Evolutionary conservation across 2,113 vertebrate species (phyloP).

Genomic region (Oncorhynchus nerka): DNA sequence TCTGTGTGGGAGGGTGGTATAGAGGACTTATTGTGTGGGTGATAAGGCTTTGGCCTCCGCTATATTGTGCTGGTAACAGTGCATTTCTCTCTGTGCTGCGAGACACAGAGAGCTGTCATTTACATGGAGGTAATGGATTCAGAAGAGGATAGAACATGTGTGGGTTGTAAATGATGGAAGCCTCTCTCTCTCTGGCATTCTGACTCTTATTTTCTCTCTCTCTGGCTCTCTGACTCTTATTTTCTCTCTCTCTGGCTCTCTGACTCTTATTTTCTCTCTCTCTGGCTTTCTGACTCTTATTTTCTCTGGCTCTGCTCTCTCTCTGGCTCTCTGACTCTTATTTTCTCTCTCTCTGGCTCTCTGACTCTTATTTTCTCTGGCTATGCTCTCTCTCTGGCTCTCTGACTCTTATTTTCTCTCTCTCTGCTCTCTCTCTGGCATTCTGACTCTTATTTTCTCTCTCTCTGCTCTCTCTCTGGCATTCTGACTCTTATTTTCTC

Average conservation of each 20-base stretch:
- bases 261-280: too few relatives aligned
- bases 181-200: slow-evolving; percentile 18
- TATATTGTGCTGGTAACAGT: slow-evolving; percentile 62
- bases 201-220: slow-evolving; percentile 19
- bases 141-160: slow-evolving; percentile 71
- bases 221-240: too few relatives aligned
- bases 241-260: too few relatives aligned
- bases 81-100: slow-evolving; percentile 67
- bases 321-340: too few relatives aligned
- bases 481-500: too few relatives aligned
- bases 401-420: too few relatives aligned
- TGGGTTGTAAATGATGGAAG: slow-evolving; percentile 64
- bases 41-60: slow-evolving; percentile 50
- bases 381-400: slow-evolving; percentile 3
- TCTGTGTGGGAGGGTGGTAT: slow-evolving; percentile 55
- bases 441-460: too few relatives aligned
- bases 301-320: slow-evolving; percentile 23
- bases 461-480: slow-evolving; percentile 10
- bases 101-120: slow-evolving; percentile 70
- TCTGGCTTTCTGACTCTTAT: too few relatives aligned
- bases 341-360: too few relatives aligned
- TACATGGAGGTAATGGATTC: slow-evolving; percentile 74
- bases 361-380: slow-evolving; percentile 31
- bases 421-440: too few relatives aligned
- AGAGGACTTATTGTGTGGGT: slow-evolving; percentile 67